Evolutionary conservation across 2,797 vertebrate species (phyloP), one percentile per base, ranked within the genome.

Genomic region (Manis crassicaudata): DNA sequence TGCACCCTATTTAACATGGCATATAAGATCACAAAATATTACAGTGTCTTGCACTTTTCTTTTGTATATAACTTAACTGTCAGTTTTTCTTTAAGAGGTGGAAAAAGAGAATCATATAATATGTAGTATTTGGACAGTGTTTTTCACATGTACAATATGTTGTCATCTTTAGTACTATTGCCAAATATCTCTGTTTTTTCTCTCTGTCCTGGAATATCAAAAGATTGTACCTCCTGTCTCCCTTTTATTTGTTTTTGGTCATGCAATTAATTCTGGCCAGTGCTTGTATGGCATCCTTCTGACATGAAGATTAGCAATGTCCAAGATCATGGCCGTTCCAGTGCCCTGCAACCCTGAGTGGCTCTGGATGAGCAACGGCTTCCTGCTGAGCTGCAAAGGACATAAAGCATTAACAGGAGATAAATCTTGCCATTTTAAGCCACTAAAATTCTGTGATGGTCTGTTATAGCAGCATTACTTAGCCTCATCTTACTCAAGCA

Each of bases 71-170:
- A 16, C 16, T 85, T 54, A 40, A 87, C 35, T 82, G 60, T 73
- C 56, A 89, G 35, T 54, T 81, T 93, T 94, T 96, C 60, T 77
- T 93, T 76, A 73, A 73, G 37, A 60, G 3, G 52, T 32, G 10
- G 50, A 73, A 35, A 43, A 79, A 82, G 23, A 5, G 65, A 88
- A 54, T 85, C 14, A 52, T 37, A 3, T 54, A 67, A 54, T 35
- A 37, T 46, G 5, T 50, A 83, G 73, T 16, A 72, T 80, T 85
- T 68, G 50, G 35, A 73, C 7, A 81, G 52, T 84, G 27, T 72
- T 88, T 92, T 94, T 60, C 73, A 89, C 40, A 62, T 52, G 35
- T 40, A 35, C 10, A 56, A 2, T 52, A 50, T 58, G 9, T 54
- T 25, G 17, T 40, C 20, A 40, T 65, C 88, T 43, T 88, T 35